Percentiles rank a stretch among this genome's conserved stretches.
These are phyloP conservation scores for Peromyscus aztecus DNA, from an alignment of 2,797 vertebrate species.

Conservation along the genomic window DNA sequence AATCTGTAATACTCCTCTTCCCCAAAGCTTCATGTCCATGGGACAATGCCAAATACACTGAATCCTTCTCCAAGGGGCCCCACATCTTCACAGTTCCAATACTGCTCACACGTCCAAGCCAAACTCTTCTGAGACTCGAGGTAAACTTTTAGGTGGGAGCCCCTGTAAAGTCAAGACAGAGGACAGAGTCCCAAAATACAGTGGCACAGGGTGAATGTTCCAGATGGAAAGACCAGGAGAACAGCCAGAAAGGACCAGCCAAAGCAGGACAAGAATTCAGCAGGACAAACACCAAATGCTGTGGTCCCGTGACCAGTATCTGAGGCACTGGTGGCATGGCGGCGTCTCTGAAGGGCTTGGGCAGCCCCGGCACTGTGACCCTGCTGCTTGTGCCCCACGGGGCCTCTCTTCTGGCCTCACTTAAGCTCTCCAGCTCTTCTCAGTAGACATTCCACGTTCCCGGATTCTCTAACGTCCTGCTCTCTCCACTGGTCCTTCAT, in stretches of 20 bases:
- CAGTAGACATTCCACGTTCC: background rate
- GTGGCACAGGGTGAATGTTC: background rate
- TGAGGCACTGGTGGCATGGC: background rate
- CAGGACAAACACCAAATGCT: background rate
- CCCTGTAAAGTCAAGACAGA: background rate
- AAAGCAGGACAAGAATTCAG: background rate
- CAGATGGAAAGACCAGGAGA: background rate
- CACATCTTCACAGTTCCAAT: background rate
- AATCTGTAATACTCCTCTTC: background rate
- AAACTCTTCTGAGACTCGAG: background rate
- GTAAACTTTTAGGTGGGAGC: too few relatives aligned
- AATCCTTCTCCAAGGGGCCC: background rate
- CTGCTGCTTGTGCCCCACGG: background rate
- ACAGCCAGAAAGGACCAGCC: rapidly evolving
- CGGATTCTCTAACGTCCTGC: background rate
- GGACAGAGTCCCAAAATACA: background rate
- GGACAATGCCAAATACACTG: too few relatives aligned
- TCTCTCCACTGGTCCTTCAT: background rate
- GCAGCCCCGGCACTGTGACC: background rate
- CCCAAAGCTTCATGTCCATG: background rate
- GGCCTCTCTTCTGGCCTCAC: background rate
- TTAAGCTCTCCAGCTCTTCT: background rate
- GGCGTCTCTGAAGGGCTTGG: too few relatives aligned
- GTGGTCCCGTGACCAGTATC: too few relatives aligned
- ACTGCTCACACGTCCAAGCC: background rate